Evolutionary conservation across 1,140 invertebrate species (phyloP).

Genomic region (Drosophila serrata): DNA sequence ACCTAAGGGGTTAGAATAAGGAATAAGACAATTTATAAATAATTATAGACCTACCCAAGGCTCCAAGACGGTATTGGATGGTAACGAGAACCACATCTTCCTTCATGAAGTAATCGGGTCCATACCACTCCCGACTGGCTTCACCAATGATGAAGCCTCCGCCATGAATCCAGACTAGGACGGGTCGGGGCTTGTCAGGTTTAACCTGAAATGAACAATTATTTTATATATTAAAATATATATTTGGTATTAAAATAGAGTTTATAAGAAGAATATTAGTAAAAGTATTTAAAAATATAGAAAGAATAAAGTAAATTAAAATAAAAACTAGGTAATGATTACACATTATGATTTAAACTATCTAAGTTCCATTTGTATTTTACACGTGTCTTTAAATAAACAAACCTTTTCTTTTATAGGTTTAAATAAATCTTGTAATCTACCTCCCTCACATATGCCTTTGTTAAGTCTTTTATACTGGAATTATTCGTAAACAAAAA

Average conservation of each 20-base stretch:
- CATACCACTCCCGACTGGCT: slow-evolving; percentile 74
- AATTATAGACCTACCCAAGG: slow-evolving; percentile 74
- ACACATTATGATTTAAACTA: neutral
- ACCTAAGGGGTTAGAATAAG: slow-evolving; percentile 44
- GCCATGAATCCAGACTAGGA: slow-evolving; percentile 88
- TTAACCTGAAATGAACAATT: slow-evolving; percentile 41
- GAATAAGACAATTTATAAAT: too few species aligned
- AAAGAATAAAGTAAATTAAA: too few species aligned
- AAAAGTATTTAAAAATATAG: too few species aligned
- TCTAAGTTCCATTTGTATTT: neutral
- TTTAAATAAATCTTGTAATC: neutral
- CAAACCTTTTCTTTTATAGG: too few species aligned
- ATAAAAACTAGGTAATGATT: too few species aligned
- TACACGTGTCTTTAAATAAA: neutral
- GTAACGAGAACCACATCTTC: slow-evolving; percentile 86
- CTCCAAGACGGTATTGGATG: slow-evolving; percentile 86
- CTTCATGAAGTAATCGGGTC: slow-evolving; percentile 87
- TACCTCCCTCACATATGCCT: neutral
- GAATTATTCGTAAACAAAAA: too few species aligned
- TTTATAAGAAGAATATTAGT: too few species aligned
- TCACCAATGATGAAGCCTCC: slow-evolving; percentile 88
- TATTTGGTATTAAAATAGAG: too few species aligned
- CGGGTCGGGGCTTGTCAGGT: slow-evolving; percentile 72
- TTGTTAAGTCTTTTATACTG: neutral
- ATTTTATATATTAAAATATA: too few species aligned